Evolutionary conservation across 2,113 vertebrate species (phyloP), one percentile per base, ranked within the genome.

Genomic region (Nanger granti): DNA sequence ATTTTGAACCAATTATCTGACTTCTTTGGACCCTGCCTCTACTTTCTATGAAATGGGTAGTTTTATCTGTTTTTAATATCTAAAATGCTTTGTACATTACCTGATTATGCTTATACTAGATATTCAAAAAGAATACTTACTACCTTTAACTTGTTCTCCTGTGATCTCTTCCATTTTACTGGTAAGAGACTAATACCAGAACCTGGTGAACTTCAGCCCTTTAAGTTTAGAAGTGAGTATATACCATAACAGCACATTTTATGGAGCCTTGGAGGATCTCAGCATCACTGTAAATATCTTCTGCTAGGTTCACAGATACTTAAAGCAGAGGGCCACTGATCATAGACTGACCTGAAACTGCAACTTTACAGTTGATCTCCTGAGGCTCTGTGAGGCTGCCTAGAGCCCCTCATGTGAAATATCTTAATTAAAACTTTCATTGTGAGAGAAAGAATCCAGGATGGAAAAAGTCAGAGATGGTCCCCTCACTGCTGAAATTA

Each of bases 401-500:
- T 95, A 79, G 1, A 79, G 55, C 22, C 79, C 20, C 37, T 89
- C 52, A 96, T 73, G 60, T 54, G 92, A 84, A 93, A 60, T 18
- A 92, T 93, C 87, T 93, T 97, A 95, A 97, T 97, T 90, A 95
- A 97, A 97, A 95, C 20, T 87, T 94, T 52, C 69, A 95, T 95
- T 92, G 62, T 54, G 8, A 95, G 76, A 93, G 91, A 94, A 95
- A 93, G 49, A 95, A 79, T 87, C 52, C 79, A 91, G 86, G 29
- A 54, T 54, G 52, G 80, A 41, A 57, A 87, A 96, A 91, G 59
- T 11, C 57, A 88, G 47, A 87, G 79, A 82, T 44, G 64, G 49
- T 97, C n/a, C 83, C 59, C 31, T 49, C 62, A 11, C 84, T 87
- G 69, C 34, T 97, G 55, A 96, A 91, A 96, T 92, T 97, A 93